A percentile compares a stretch with the other conserved stretches of the same genome.
Conservation (phyloP, 1,140 invertebrate genomes). For the Lanistes nyassanus region DNA sequence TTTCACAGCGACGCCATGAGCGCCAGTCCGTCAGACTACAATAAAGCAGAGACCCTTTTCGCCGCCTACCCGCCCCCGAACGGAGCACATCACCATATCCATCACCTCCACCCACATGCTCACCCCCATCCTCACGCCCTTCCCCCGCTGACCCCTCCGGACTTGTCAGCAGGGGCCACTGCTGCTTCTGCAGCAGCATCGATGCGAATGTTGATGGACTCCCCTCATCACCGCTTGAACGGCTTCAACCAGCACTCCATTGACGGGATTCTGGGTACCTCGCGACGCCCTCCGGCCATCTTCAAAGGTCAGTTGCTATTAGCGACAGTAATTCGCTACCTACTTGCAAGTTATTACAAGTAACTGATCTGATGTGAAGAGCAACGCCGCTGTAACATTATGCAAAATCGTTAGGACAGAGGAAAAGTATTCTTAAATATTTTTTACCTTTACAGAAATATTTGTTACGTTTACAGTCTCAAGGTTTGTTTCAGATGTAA, state of each 20-base stretch:
- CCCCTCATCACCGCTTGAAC: slow-evolving; percentile 18
- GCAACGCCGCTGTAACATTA: too few species aligned
- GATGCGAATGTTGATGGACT: neutral
- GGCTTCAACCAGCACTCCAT: slow-evolving; percentile 23
- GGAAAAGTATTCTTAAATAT: too few species aligned
- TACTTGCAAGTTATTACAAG: too few species aligned
- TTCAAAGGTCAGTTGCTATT: slow-evolving; percentile 5
- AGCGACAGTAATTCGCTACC: too few species aligned
- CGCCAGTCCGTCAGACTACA: slow-evolving; percentile 17
- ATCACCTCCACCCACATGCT: slow-evolving; percentile 12
- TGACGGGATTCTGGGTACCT: slow-evolving; percentile 18
- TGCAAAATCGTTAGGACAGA: too few species aligned
- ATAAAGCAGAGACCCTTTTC: slow-evolving; percentile 20
- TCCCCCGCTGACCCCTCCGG: slow-evolving; percentile 6
- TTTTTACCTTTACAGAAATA: too few species aligned
- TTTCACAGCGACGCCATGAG: slow-evolving; percentile 6
- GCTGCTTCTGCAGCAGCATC: neutral
- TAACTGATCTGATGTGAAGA: too few species aligned
- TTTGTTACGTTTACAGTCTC: too few species aligned
- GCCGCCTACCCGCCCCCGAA: neutral
- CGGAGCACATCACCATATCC: neutral
- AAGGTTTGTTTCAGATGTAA: too few species aligned
- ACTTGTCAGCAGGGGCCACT: neutral
- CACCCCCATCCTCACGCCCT: slow-evolving; percentile 2
- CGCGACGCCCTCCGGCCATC: neutral